Evolutionary conservation across 2,888 invertebrate genomes (phyloP).

Genomic region (Saturnia pavonia): DNA sequence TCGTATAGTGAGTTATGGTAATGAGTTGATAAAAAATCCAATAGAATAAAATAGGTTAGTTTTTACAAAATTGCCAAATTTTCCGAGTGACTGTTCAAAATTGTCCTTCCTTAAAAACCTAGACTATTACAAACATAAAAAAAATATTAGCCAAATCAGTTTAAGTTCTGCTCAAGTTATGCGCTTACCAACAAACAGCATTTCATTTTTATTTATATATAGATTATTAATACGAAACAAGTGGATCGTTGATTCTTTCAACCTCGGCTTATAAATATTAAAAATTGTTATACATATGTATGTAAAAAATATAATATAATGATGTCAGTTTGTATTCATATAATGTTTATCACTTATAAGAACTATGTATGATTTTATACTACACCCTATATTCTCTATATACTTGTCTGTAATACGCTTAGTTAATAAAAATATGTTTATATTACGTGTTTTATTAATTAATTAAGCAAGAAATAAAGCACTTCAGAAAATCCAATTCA

Average conservation of each 20-base stretch:
- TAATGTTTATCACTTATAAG: conserved; percentile 19
- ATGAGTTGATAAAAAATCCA: too few species aligned
- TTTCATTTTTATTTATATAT: neutral
- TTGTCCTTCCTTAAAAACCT: too few species aligned
- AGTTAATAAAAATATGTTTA: conserved; percentile 42
- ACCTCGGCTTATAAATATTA: neutral
- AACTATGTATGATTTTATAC: conserved; percentile 36
- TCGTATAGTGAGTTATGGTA: too few species aligned
- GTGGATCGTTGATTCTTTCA: neutral
- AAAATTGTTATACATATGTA: neutral
- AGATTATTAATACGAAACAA: neutral
- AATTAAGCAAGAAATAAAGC: neutral
- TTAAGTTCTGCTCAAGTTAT: too few species aligned
- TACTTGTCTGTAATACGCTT: conserved; percentile 34
- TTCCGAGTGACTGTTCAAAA: too few species aligned
- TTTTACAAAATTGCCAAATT: too few species aligned
- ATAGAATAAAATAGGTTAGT: too few species aligned
- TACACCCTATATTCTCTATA: conserved; percentile 32
- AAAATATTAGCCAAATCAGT: too few species aligned
- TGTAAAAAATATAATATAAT: conserved; percentile 18
- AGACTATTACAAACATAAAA: too few species aligned
- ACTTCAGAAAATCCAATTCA: neutral
- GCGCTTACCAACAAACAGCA: too few species aligned
- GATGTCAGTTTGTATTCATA: conserved; percentile 29
- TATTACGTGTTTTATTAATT: conserved; percentile 26